Percentiles rank a stretch among this genome's conserved stretches.
Evolutionary conservation across 1,140 invertebrate species (phyloP).

Genomic region (Lycorma delicatula): DNA sequence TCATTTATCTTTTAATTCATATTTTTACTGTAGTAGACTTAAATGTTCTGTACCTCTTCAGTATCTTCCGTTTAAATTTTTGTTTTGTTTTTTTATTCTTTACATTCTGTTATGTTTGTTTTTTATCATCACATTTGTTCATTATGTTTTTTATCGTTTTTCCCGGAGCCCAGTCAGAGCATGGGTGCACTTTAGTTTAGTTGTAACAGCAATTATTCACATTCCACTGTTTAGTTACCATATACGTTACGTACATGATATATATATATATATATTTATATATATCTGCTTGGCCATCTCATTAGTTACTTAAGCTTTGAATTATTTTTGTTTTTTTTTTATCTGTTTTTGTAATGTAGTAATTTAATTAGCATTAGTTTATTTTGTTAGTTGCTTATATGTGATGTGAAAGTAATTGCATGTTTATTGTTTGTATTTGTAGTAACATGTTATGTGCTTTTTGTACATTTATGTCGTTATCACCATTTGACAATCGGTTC

Average conservation of each 20-base stretch:
- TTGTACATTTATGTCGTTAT: too few relatives aligned
- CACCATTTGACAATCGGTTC: too few relatives aligned
- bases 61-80: conserved; percentile 8
- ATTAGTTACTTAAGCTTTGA: conserved; percentile 32
- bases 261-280: conserved; percentile 19
- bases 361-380: too few relatives aligned
- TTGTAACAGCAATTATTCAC: conserved; percentile 20
- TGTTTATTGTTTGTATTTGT: too few relatives aligned
- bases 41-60: conserved; percentile 14
- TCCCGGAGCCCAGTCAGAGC: conserved; percentile 17
- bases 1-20: too few relatives aligned
- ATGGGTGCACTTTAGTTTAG: conserved; percentile 25
- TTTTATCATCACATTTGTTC: conserved; percentile 10
- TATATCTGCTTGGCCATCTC: conserved; percentile 27
- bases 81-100: conserved; percentile 19
- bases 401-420: too few relatives aligned
- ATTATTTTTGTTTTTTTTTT: conserved; percentile 14
- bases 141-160: conserved; percentile 19
- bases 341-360: too few relatives aligned
- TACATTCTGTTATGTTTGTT: conserved; percentile 16
- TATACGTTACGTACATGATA: conserved; percentile 14
- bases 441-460: too few relatives aligned
- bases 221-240: neutral
- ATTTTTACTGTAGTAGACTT: conserved; percentile 14
- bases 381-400: too few relatives aligned